A percentile compares a stretch with the other conserved stretches of the same genome.
These are phyloP conservation scores for Apotomis capreana DNA, from an alignment of 2,888 invertebrate genomes.

Conservation along the genomic window DNA sequence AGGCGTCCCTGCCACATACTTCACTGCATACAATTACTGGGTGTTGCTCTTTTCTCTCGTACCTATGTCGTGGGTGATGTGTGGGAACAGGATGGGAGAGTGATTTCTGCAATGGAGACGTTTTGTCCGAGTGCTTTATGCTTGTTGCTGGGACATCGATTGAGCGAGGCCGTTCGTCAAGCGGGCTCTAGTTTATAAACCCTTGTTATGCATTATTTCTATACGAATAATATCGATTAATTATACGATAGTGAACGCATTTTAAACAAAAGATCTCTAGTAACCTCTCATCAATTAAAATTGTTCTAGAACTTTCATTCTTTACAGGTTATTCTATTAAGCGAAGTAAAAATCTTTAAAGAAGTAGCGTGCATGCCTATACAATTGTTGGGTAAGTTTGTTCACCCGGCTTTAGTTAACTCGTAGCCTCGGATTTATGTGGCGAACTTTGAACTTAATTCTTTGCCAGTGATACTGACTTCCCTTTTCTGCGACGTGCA, in stretches of 20 bases:
- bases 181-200: conserved; percentile 32
- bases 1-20: conserved; percentile 47
- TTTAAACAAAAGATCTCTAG: background rate
- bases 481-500: conserved; percentile 60
- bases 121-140: conserved; percentile 57
- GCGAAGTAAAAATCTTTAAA: conserved; percentile 29
- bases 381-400: conserved; percentile 67
- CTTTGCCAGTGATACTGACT: conserved; percentile 64
- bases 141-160: conserved; percentile 49
- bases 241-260: background rate
- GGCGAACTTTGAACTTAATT: conserved; percentile 66
- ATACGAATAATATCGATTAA: background rate
- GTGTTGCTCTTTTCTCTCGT: conserved; percentile 53
- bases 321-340: background rate
- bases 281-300: background rate
- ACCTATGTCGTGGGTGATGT: conserved; percentile 51
- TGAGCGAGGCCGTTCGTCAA: conserved; percentile 31
- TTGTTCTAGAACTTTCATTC: conserved; percentile 3
- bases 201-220: conserved; percentile 7
- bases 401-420: conserved; percentile 73
- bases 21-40: conserved; percentile 55
- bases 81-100: conserved; percentile 54
- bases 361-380: conserved; percentile 45
- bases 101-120: conserved; percentile 56
- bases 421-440: conserved; percentile 72